phyloP scores from a whole-genome alignment of 2,113 vertebrate species.

The Chaenocephalus aceratus region DNA sequence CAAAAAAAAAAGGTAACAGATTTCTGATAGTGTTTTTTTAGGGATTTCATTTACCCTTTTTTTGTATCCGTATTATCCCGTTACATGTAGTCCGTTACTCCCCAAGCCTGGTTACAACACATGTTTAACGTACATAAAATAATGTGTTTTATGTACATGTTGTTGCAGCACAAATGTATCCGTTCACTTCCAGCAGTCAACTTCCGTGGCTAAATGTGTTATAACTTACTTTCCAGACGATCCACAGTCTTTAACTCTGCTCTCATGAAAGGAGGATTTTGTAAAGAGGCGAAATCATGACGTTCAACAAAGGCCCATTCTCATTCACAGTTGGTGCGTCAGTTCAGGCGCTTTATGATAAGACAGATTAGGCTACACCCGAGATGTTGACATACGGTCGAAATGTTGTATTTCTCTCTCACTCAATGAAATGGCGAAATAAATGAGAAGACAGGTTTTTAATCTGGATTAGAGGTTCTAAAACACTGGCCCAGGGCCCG shows the following conservation, averaged over 20 bases:
- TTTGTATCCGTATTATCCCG: no score
- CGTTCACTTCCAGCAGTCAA: conserved; percentile 18
- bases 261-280: conserved; percentile 61
- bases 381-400: conserved; percentile 79
- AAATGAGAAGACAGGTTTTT: conserved; percentile 63
- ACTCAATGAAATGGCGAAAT: conserved; percentile 68
- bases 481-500: conserved; percentile 74
- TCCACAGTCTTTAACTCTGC: conserved; percentile 49
- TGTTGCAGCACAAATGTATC: conserved; percentile 17
- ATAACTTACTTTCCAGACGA: conserved; percentile 40
- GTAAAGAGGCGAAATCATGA: conserved; percentile 50
- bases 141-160: neutral
- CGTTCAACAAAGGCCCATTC: conserved; percentile 48
- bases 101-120: no score
- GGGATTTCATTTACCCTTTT: no score
- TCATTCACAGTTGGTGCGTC: conserved; percentile 71
- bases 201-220: conserved; percentile 55
- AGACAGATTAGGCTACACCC: conserved; percentile 68
- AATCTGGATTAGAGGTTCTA: conserved; percentile 80
- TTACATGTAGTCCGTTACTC: no score
- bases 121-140: no score
- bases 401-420: conserved; percentile 71
- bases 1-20: no score
- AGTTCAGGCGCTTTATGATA: conserved; percentile 64
- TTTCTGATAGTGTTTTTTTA: no score